phyloP scores from a whole-genome alignment of 2,888 invertebrate species.

The Perithous albicinctus region DNA sequence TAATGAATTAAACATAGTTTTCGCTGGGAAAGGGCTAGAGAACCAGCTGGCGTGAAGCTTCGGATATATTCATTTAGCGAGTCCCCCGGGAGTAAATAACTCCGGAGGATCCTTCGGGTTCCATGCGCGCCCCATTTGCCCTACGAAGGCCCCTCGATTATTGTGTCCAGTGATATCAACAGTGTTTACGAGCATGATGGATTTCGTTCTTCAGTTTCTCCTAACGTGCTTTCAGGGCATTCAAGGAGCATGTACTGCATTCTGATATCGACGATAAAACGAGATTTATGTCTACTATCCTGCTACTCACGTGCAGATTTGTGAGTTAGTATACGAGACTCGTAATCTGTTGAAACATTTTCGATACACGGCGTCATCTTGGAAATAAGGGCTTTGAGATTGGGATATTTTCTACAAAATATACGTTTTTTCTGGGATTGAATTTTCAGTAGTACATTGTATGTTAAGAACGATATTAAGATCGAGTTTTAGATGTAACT shows the following conservation, averaged over 20 bases:
- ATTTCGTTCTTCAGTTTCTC: not conserved
- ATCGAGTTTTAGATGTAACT: too few relatives aligned
- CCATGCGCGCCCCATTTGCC: not conserved
- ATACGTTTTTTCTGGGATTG: too few relatives aligned
- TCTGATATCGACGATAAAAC: not conserved
- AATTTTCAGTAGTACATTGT: too few relatives aligned
- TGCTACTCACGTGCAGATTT: not conserved
- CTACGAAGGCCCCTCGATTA: conserved; percentile 31
- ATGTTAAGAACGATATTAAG: too few relatives aligned
- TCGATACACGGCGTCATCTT: not conserved
- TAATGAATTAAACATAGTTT: conserved; percentile 75
- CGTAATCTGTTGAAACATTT: not conserved
- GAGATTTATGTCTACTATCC: conserved; percentile 1
- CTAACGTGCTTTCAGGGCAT: not conserved
- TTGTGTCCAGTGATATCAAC: conserved; percentile 24
- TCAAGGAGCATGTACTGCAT: not conserved
- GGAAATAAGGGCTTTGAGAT: too few relatives aligned
- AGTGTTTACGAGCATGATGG: conserved; percentile 23
- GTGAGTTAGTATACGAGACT: not conserved
- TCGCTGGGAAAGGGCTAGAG: conserved; percentile 27
- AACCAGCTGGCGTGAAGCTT: conserved; percentile 26
- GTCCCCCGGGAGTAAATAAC: conserved; percentile 39
- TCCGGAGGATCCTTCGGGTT: conserved; percentile 5
- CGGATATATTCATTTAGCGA: conserved; percentile 45
- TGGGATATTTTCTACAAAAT: too few relatives aligned